Evolutionary conservation across 2,113 vertebrate species (phyloP), one percentile per base, ranked within the genome.

Genomic region (Anarhynchus alexandrinus): DNA sequence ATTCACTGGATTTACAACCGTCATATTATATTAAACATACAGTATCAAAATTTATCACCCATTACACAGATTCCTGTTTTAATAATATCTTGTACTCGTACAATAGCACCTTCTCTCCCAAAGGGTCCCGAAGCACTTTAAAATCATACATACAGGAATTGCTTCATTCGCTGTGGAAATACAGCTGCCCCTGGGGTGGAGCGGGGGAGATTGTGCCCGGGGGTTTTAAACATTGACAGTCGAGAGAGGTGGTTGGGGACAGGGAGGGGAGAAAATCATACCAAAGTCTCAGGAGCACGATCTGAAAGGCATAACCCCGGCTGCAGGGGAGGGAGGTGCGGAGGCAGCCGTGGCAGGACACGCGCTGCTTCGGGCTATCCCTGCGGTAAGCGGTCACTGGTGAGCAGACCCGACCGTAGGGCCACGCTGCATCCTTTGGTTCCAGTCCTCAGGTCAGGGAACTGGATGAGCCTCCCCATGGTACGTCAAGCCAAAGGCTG

Each of bases 21-120:
- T 97, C 97, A 92, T 94, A 97, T 95, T 97, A 71, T 95, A 97
- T 98, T 97, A 97, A 97, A 97, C 86, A 93, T 95, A 96, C 86
- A 97, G 82, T 94, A 96, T 96, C 88, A 92, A 97, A 97, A 98
- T 98, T 98, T 98, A 98, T 98, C 97, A 96, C 96, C 96, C 95
- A 97, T 95, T 97, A 97, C 96, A 93, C 67, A 59, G 85, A 96
- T 97, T 91, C 97, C 97, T 95, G 13, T 97, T 98, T 98, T 95
- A 96, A 96, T 98, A 97, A 97, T 97, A 98, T 96, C 97, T 98
- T 94, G 84, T 93, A 82, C 90, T 93, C 76, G 93, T 95, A 90
- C 85, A 74, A 96, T 81, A 88, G 89, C 93, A 96, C 94, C 85
- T 93, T 90, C 77, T 78, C 77, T 97, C 95, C 97, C 96, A 86